phyloP scores from a whole-genome alignment of 2,113 vertebrate genomes.

The Calidris pygmaea region DNA sequence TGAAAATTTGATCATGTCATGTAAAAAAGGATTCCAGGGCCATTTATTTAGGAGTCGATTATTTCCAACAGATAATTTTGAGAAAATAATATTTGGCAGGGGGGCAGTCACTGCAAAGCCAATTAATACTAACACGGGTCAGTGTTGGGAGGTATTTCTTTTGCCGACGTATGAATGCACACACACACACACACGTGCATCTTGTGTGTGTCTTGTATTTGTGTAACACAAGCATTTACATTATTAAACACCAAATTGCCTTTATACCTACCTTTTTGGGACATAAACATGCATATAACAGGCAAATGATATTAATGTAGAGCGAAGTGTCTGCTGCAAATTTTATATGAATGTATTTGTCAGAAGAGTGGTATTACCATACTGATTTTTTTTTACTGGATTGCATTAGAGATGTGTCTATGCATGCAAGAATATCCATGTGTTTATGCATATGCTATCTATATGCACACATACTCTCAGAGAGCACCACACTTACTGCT shows the following conservation, averaged over 20 bases:
- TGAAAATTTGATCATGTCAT: conserved; percentile 94
- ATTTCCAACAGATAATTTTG: conserved; percentile 46
- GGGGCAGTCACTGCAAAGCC: background rate
- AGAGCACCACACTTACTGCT: background rate
- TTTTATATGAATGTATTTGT: rapidly evolving
- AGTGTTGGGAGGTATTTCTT: background rate
- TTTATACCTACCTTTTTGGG: rapidly evolving
- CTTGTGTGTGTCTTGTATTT: background rate
- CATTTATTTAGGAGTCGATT: conserved; percentile 74
- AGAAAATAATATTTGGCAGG: conserved; percentile 54
- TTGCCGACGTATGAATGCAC: background rate
- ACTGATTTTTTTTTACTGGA: rapidly evolving
- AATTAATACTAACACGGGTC: background rate
- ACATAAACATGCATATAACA: rapidly evolving
- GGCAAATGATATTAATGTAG: rapidly evolving
- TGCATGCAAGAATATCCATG: rapidly evolving
- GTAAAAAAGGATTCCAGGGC: conserved; percentile 73
- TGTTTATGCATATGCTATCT: rapidly evolving
- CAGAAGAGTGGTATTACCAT: rapidly evolving
- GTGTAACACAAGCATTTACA: rapidly evolving
- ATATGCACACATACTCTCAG: rapidly evolving
- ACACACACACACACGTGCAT: too few species aligned
- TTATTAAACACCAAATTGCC: background rate
- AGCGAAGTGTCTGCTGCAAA: rapidly evolving
- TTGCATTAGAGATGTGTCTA: rapidly evolving